Base-by-base conservation (phyloP, 2,888 invertebrate genomes). In the Metacarcinus magister region DNA sequence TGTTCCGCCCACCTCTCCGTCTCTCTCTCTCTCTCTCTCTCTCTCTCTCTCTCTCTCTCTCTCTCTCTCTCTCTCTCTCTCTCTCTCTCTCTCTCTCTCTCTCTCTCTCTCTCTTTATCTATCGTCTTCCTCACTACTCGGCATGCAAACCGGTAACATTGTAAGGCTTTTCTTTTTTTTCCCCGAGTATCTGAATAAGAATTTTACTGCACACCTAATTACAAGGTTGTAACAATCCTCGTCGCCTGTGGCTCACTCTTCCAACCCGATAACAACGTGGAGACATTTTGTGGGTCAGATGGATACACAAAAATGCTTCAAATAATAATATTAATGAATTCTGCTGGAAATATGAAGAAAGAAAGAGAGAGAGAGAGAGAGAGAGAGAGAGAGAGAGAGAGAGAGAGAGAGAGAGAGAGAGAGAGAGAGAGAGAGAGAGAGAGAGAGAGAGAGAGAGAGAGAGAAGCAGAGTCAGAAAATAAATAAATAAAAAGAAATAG, bases 1-100 rank as follows among this genome's bases (percentile, higher is more conserved):
- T 95, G 95, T 67, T 95, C 95, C 90, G 90, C 95, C 95, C 67
- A 87, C 94, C 87, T 19, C 32, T 46, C 67, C 39, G 28, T 28
- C 67, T 43, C 43, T 43, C 67, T 43, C 39, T 16, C 44, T 46
- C 82, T 46, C 87, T n/a, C 89, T 89, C 82, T 39, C 60, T 54
- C 13, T 54, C 94, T 54, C 87, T 90, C 39, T 89, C 89, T 39
- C 39, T 89, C 39, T 10, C 54, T 54, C 43, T 39, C 44, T 13
- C 48, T 44, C 60, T 60, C 23, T 48, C 60, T 39, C n/a, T 43
- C n/a, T 44, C 28, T 46, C 46, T 10, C 1, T 44, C 75, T 16
- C 48, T n/a, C 90, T 90, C 46, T 28, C 44, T 48, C 44, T 46
- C 91, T 46, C 46, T 10, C 28, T 43, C 43, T 91, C 46, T 91